phyloP scores from a whole-genome alignment of 2,888 invertebrate genomes.

The Antheraea yamamai region DNA sequence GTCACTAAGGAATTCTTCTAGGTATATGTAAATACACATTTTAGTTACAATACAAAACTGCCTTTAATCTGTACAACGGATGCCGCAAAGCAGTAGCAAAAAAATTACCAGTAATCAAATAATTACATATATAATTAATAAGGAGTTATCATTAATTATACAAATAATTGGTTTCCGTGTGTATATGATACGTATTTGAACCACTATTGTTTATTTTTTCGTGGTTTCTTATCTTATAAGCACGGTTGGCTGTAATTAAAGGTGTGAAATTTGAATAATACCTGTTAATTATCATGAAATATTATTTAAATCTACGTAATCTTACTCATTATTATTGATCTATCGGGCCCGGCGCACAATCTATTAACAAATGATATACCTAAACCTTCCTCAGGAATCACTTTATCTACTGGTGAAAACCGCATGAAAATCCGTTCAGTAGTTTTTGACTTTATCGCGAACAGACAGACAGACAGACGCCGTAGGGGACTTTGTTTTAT shows the following conservation, averaged over 20 bases:
- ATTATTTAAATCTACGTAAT: background rate
- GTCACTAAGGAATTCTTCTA: too few relatives aligned
- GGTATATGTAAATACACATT: background rate
- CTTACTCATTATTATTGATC: background rate
- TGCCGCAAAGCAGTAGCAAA: background rate
- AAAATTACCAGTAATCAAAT: conserved; percentile 4
- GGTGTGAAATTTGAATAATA: background rate
- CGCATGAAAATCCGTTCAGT: too few relatives aligned
- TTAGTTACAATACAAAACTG: background rate
- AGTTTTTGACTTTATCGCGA: too few relatives aligned
- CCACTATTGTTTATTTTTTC: conserved; percentile 6
- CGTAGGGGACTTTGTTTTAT: too few relatives aligned
- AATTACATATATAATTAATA: background rate
- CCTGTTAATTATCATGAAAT: background rate
- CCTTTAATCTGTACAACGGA: background rate
- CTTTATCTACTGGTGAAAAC: too few relatives aligned
- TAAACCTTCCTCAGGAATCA: too few relatives aligned
- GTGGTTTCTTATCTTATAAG: background rate
- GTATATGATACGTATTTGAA: background rate
- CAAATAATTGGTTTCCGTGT: background rate
- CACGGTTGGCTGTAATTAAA: background rate
- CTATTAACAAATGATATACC: too few relatives aligned
- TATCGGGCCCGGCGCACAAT: too few relatives aligned
- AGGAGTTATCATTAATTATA: background rate
- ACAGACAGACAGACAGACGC: too few relatives aligned